These are phyloP conservation scores for Hucho hucho DNA, from an alignment of 2,113 vertebrate genomes.

Conservation along the genomic window DNA sequence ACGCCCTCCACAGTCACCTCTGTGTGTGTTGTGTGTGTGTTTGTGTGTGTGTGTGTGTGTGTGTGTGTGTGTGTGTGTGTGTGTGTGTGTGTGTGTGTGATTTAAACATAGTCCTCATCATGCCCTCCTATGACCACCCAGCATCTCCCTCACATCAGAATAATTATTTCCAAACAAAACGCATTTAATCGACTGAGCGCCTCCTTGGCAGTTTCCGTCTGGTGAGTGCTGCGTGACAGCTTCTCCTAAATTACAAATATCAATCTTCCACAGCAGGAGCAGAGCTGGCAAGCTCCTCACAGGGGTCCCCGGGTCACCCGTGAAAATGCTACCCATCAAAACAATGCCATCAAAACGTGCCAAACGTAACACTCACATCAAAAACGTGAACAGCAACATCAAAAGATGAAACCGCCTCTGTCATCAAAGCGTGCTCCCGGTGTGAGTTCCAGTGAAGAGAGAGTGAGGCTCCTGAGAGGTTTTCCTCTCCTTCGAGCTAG, in stretches of 20 bases:
- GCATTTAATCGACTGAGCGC: slow-evolving; percentile 68
- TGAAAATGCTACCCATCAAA: slow-evolving; percentile 61
- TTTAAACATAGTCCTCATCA: slow-evolving; percentile 44
- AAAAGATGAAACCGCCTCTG: no score
- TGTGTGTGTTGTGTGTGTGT: slow-evolving; percentile 21
- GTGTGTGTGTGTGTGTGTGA: no score
- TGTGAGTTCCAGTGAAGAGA: no score
- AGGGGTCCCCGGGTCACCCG: slow-evolving; percentile 48
- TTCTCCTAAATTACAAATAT: slow-evolving; percentile 76
- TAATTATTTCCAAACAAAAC: slow-evolving; percentile 74
- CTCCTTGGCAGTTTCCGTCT: slow-evolving; percentile 65
- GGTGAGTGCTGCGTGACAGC: slow-evolving; percentile 69
- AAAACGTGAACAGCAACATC: no score
- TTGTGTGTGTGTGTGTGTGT: slow-evolving; percentile 24
- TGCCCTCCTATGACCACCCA: slow-evolving; percentile 57
- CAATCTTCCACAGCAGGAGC: slow-evolving; percentile 72
- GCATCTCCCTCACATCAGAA: slow-evolving; percentile 56
- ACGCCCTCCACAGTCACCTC: slow-evolving; percentile 4
- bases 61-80: not conserved
- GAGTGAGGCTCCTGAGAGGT: no score
- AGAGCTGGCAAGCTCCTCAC: slow-evolving; percentile 66
- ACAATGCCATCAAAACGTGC: slow-evolving; percentile 62
- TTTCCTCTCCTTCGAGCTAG: no score
- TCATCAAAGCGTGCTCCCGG: no score
- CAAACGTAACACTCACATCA: no score